Evolutionary conservation across 1,140 invertebrate species (phyloP).

Genomic region (Drosophila lacteicornis): DNA sequence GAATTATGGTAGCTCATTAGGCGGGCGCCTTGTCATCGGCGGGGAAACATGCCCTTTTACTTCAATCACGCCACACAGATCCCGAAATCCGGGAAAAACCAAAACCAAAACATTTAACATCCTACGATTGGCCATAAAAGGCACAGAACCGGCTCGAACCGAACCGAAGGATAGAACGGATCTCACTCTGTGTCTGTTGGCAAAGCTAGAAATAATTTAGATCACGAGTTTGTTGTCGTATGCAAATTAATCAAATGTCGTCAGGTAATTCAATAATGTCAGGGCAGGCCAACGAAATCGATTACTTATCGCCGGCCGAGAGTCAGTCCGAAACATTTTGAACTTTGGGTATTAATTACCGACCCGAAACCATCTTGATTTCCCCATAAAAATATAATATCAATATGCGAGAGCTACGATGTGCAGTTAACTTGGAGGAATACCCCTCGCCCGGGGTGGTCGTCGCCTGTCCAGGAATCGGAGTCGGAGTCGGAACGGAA

Average conservation of each 20-base stretch:
- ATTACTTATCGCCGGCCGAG: slow-evolving; percentile 62
- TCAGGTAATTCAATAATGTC: slow-evolving; percentile 81
- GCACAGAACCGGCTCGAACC: slow-evolving; percentile 15
- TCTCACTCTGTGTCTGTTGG: slow-evolving; percentile 8
- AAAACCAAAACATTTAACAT: slow-evolving; percentile 58
- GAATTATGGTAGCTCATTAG: slow-evolving; percentile 80
- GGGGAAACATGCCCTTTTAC: slow-evolving; percentile 69
- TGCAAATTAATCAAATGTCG: slow-evolving; percentile 85
- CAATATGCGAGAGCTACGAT: slow-evolving; percentile 49
- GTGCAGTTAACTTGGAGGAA: slow-evolving; percentile 34
- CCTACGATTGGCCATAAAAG: slow-evolving; percentile 75
- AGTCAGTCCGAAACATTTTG: slow-evolving; percentile 25
- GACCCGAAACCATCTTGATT: slow-evolving; percentile 42
- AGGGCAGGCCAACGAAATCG: slow-evolving; percentile 72
- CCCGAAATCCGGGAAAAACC: slow-evolving; percentile 36
- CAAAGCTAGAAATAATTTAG: slow-evolving; percentile 82
- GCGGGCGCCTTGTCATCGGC: slow-evolving; percentile 55
- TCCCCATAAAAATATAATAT: slow-evolving; percentile 69
- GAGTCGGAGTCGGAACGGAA: slow-evolving; percentile 33
- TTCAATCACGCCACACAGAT: slow-evolving; percentile 69
- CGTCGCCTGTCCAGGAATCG: slow-evolving; percentile 67
- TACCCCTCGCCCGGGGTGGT: slow-evolving; percentile 59
- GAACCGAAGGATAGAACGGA: slow-evolving; percentile 37
- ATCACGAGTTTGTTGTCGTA: slow-evolving; percentile 85
- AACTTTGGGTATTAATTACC: slow-evolving; percentile 76